These are phyloP conservation scores for Platichthys stellatus DNA, from an alignment of 2,113 vertebrate species.

Conservation along the genomic window DNA sequence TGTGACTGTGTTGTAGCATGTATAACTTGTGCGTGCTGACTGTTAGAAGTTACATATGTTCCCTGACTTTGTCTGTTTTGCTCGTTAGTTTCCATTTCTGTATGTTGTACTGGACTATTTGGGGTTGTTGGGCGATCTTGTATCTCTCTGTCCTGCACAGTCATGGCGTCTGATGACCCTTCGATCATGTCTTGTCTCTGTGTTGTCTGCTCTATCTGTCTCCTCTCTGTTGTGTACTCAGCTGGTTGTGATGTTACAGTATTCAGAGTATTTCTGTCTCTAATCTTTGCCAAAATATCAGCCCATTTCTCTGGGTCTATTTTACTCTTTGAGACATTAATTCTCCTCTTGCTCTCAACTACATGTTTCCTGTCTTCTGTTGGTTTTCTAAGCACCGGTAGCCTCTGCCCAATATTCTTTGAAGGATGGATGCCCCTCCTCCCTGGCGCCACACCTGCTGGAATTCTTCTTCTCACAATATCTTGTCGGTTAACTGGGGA, in stretches of 20 bases:
- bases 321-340: conserved; percentile 85
- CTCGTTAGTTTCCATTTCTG: not conserved
- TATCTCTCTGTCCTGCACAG: conserved; percentile 52
- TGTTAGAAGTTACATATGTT: not conserved
- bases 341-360: conserved; percentile 82
- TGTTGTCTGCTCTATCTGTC: conserved; percentile 31
- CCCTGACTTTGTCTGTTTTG: not conserved
- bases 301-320: conserved; percentile 92
- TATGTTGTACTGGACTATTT: not conserved
- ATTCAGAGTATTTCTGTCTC: conserved; percentile 80
- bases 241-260: conserved; percentile 56
- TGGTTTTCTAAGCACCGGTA: conserved; percentile 43
- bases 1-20: not conserved
- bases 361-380: conserved; percentile 76
- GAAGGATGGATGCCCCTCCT: conserved; percentile 56
- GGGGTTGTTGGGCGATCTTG: conserved; percentile 22
- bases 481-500: conserved; percentile 3
- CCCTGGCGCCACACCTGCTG: conserved; percentile 18
- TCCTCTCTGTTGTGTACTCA: conserved; percentile 38
- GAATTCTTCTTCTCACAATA: conserved; percentile 35
- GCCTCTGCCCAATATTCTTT: conserved; percentile 73
- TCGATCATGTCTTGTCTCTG: conserved; percentile 28
- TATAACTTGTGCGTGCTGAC: not conserved
- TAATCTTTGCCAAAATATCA: conserved; percentile 90
- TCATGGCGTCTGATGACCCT: conserved; percentile 75